A percentile compares a stretch with the other conserved stretches of the same genome.
phyloP scores from a whole-genome alignment of 2,113 vertebrate species.

The Rousettus leschenaultii region DNA sequence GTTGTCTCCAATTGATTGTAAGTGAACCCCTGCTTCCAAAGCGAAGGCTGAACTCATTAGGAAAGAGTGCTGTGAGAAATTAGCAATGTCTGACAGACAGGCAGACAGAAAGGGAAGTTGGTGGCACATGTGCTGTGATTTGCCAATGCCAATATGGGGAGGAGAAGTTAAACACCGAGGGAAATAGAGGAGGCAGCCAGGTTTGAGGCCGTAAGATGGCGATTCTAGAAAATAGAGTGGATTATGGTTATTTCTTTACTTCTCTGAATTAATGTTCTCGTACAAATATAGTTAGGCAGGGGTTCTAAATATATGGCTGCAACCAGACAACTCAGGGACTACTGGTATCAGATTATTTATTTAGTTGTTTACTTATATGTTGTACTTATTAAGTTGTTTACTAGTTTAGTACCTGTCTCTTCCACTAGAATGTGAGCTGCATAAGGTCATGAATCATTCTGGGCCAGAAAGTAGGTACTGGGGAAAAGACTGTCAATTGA shows the following conservation, averaged over 20 bases:
- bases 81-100: not conserved
- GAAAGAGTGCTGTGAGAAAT: not conserved
- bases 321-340: not conserved
- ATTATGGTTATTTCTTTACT: not conserved
- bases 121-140: not conserved
- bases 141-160: not conserved
- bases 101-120: not conserved
- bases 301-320: not conserved
- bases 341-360: not conserved
- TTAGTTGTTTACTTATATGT: not conserved
- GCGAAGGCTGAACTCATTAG: not conserved
- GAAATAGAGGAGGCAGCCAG: not conserved
- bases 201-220: not conserved
- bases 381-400: not conserved
- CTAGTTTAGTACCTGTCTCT: not conserved
- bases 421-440: not conserved
- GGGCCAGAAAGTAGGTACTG: not conserved
- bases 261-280: not conserved
- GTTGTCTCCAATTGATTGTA: not conserved
- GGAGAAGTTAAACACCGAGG: not conserved
- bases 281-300: not conserved
- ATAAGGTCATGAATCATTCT: not conserved
- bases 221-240: not conserved
- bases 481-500: not conserved
- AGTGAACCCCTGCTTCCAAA: not conserved